Evolutionary conservation across 1,140 invertebrate species (phyloP), one percentile per base, ranked within the genome.

Genomic region (Ceratitis capitata): DNA sequence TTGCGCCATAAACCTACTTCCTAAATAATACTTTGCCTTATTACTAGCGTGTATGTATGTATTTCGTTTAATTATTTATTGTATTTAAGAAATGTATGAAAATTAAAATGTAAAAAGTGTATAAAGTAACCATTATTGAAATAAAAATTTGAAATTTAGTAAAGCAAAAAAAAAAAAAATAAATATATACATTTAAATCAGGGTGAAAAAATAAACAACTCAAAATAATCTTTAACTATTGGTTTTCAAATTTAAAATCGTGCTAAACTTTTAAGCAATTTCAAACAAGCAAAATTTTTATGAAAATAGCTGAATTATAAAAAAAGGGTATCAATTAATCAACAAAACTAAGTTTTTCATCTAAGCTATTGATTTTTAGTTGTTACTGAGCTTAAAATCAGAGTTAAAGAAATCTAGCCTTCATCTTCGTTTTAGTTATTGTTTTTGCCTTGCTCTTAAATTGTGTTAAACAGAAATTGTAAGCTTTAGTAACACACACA

Each of bases 1-100:
- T 39, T 35, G 58, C 32, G 49, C 49, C 49, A 56, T 84, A 84
- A 84, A 16, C 45, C 61, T 16, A 14, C 39, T 84, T 84, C 83
- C 83, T 84, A 64, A 19, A 84, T 84, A 84, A 84, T 84, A 69
- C 19, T 84, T 84, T 84, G 83, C 58, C 83, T 84, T 84, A 84
- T 39, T 82, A 84, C 35, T 84, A n/a, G n/a, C n/a, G n/a, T 84
- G 42, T 47, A 51, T 84, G 29, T 39, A 32, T 47, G 14, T 32
- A 29, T 61, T 69, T 35, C 61, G 0, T 35, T 64, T 64, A 32
- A 3, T 16, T 64, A 64, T 35, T 10, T 61, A 7, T 32, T 61
- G 61, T 69, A 69, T 69, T 29, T 35, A 69, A 32, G 3, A 16
- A 69, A 61, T 14, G 14, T 61, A 61, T 16, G 10, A 32, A 61